Evolutionary conservation across 2,888 invertebrate genomes (phyloP).

Genomic region (Polymixis flavicincta): DNA sequence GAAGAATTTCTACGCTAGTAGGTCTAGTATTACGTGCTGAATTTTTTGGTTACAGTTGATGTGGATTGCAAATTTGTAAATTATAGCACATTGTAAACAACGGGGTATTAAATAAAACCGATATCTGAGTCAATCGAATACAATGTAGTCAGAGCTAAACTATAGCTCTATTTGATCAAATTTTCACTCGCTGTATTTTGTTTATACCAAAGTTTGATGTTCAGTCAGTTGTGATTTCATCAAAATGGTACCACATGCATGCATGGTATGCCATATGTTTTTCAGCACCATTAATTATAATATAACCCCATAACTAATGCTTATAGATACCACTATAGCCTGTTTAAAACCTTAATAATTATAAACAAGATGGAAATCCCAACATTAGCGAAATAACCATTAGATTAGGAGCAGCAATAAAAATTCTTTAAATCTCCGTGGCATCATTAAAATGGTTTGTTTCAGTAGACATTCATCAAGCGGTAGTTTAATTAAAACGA

Average conservation of each 20-base stretch:
- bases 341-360: constrained; percentile 9
- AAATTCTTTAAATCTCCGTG: constrained; percentile 65
- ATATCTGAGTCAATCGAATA: not conserved
- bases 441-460: constrained; percentile 76
- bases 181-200: not conserved
- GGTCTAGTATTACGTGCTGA: too few relatives aligned
- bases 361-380: constrained; percentile 14
- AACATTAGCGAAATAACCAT: constrained; percentile 18
- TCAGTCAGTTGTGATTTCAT: not conserved
- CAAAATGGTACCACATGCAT: not conserved
- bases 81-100: constrained; percentile 66
- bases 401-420: constrained; percentile 40
- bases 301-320: not conserved
- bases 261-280: not conserved
- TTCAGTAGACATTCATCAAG: constrained; percentile 75
- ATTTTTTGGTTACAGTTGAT: too few relatives aligned
- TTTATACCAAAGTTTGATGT: not conserved
- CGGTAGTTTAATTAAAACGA: constrained; percentile 79
- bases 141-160: constrained; percentile 8
- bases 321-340: not conserved
- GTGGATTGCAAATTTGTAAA: not conserved
- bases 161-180: constrained; percentile 9
- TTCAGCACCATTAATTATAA: not conserved
- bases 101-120: not conserved
- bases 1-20: too few relatives aligned